A percentile compares a stretch with the other conserved stretches of the same genome.
phyloP scores from a whole-genome alignment of 2,113 vertebrate species.

The Archilochus colubris region DNA sequence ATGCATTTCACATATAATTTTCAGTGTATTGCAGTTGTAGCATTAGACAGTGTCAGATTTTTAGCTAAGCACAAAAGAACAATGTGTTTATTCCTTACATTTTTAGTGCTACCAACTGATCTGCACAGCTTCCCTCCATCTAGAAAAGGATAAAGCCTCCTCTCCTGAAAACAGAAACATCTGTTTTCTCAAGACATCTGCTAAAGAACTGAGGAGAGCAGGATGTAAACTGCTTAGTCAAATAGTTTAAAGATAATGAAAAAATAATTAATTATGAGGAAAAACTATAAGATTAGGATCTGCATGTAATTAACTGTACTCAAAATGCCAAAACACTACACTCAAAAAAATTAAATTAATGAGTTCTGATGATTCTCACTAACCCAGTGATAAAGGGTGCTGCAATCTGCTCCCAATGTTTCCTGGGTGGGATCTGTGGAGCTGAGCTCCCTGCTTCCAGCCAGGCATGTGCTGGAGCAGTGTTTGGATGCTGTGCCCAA shows the following conservation, averaged over 20 bases:
- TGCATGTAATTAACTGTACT: slow-evolving; percentile 73
- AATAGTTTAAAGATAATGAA: slow-evolving; percentile 71
- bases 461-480: slow-evolving; percentile 25
- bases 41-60: neutral
- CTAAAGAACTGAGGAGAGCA: slow-evolving; percentile 35
- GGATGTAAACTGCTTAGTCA: slow-evolving; percentile 69
- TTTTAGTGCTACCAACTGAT: neutral
- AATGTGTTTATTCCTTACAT: neutral
- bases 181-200: slow-evolving; percentile 73
- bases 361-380: slow-evolving; percentile 56
- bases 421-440: slow-evolving; percentile 9
- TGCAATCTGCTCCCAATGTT: slow-evolving; percentile 58
- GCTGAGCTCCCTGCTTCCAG: neutral
- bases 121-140: neutral
- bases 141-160: slow-evolving; percentile 21
- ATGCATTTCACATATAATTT: neutral
- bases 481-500: slow-evolving; percentile 40
- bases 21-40: neutral
- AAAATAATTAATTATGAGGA: slow-evolving; percentile 71
- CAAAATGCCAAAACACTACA: slow-evolving; percentile 62
- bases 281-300: slow-evolving; percentile 66
- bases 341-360: slow-evolving; percentile 72
- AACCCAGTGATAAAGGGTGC: slow-evolving; percentile 37
- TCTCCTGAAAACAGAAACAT: slow-evolving; percentile 67
- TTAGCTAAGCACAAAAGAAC: neutral